Evolutionary conservation across 2,113 vertebrate species (phyloP).

Genomic region (Alaudala cheleensis): DNA sequence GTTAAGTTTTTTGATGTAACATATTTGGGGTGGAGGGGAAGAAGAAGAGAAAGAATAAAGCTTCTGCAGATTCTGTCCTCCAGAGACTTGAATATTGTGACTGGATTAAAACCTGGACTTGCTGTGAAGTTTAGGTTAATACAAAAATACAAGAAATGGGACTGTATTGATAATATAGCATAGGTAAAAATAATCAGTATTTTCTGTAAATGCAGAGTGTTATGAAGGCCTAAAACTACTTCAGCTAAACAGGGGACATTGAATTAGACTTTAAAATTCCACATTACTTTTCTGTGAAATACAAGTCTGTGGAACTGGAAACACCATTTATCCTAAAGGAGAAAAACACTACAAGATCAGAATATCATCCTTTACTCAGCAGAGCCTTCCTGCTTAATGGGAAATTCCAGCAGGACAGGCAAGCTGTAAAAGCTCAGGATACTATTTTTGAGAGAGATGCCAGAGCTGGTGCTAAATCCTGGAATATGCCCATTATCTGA

Average conservation of each 20-base stretch:
- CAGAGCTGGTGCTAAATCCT: slow-evolving; percentile 22
- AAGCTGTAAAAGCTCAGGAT: slow-evolving; percentile 14
- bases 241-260: neutral
- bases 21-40: neutral
- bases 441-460: neutral
- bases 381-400: neutral
- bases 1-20: neutral
- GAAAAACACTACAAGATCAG: neutral
- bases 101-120: neutral
- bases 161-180: neutral
- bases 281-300: neutral
- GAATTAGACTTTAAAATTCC: neutral
- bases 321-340: neutral
- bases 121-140: neutral
- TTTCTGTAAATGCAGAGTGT: neutral
- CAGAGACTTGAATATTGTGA: neutral
- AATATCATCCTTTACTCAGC: neutral
- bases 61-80: neutral
- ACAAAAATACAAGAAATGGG: neutral
- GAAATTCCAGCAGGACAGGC: neutral
- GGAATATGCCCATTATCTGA: neutral
- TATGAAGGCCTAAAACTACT: neutral
- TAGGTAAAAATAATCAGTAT: neutral
- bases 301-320: neutral
- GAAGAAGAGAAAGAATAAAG: neutral